phyloP scores from a whole-genome alignment of 2,113 vertebrate genomes.

The Anhinga rufa region DNA sequence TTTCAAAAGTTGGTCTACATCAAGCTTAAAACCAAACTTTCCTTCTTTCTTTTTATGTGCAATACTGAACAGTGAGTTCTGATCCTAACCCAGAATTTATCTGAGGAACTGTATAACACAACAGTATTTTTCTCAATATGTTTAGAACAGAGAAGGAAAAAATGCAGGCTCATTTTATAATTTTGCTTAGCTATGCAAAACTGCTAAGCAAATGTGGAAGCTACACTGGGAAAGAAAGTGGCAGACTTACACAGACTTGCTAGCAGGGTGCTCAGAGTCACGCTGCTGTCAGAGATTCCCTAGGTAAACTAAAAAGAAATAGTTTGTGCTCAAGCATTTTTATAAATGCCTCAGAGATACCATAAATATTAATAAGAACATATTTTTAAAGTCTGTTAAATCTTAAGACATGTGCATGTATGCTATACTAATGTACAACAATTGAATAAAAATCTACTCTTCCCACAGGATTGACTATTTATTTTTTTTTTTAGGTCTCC shows the following conservation, averaged over 20 bases:
- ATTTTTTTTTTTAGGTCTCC: neutral
- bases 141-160: neutral
- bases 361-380: conserved; percentile 61
- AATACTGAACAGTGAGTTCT: neutral
- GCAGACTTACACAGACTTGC: conserved; percentile 13
- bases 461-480: neutral
- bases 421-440: neutral
- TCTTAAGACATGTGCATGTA: conserved; percentile 23
- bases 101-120: neutral
- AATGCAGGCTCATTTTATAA: neutral
- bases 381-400: conserved; percentile 30
- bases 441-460: conserved; percentile 9
- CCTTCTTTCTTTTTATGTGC: no score
- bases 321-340: conserved; percentile 4
- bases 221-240: neutral
- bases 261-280: conserved; percentile 51
- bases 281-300: conserved; percentile 24
- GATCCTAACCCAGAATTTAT: neutral
- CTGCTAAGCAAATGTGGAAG: neutral
- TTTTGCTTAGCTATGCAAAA: conserved; percentile 14
- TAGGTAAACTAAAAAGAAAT: conserved; percentile 22
- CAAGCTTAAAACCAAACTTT: no score
- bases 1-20: neutral
- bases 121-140: neutral
- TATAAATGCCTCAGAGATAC: conserved; percentile 38